A percentile compares a stretch with the other conserved stretches of the same genome.
These are phyloP conservation scores for Araneus ventricosus DNA, from an alignment of 1,140 invertebrate species.

Conservation along the genomic window DNA sequence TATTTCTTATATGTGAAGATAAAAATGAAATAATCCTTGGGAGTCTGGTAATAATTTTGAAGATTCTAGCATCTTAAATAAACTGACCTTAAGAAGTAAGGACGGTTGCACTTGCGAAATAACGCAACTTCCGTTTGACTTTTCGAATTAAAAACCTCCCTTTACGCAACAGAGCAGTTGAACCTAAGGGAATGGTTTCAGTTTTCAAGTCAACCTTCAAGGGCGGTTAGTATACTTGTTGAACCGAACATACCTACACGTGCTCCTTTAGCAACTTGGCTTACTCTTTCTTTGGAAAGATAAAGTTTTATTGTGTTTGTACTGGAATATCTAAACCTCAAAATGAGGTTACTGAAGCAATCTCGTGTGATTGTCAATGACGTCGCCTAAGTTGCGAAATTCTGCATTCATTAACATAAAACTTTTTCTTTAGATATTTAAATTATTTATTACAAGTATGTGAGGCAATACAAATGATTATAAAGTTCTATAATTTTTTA, in stretches of 20 bases:
- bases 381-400: not conserved
- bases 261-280: not conserved
- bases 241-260: not conserved
- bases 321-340: not conserved
- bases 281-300: not conserved
- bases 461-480: too few species aligned
- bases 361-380: not conserved
- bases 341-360: not conserved
- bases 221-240: not conserved
- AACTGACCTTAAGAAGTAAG: not conserved
- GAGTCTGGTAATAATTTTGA: not conserved
- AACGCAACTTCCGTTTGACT: not conserved
- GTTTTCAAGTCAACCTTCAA: not conserved
- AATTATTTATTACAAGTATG: too few species aligned
- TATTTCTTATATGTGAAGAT: too few species aligned
- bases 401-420: not conserved
- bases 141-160: not conserved
- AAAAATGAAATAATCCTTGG: not conserved
- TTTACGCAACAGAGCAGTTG: not conserved
- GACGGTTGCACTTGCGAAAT: not conserved
- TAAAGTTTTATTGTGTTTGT: not conserved
- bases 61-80: not conserved
- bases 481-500: too few species aligned
- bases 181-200: not conserved
- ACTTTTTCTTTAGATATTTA: too few species aligned